Conservation (phyloP, 2,113 vertebrate genomes). For the Misgurnus anguillicaudatus region DNA sequence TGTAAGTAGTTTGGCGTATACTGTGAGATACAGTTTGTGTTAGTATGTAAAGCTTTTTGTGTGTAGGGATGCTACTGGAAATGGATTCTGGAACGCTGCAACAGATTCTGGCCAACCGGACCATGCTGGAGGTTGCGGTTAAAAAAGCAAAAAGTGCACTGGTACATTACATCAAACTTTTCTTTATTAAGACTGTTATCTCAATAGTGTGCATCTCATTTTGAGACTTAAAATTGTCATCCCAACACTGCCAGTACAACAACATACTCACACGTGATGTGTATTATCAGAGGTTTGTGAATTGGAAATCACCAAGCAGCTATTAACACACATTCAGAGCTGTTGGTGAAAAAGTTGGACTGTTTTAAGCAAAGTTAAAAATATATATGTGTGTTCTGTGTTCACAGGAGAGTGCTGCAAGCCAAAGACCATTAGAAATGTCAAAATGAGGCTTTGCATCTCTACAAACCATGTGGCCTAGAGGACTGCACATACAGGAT, state of each 20-base stretch:
- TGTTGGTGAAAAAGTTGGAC: too few species aligned
- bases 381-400: neutral
- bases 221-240: too few species aligned
- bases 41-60: neutral
- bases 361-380: neutral
- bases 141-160: slow-evolving; percentile 72
- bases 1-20: neutral
- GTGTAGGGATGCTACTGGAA: slow-evolving; percentile 78
- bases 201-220: too few species aligned
- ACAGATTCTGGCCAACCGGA: slow-evolving; percentile 66
- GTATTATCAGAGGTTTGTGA: too few species aligned
- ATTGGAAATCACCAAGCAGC: too few species aligned
- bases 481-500: neutral
- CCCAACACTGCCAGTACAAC: too few species aligned
- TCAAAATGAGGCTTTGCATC: neutral
- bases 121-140: slow-evolving; percentile 71
- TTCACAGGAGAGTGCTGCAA: slow-evolving; percentile 33
- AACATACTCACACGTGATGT: too few species aligned
- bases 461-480: neutral
- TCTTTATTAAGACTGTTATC: too few species aligned
- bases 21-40: neutral
- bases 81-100: slow-evolving; percentile 68
- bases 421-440: neutral
- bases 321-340: too few species aligned
- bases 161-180: slow-evolving; percentile 12